These are phyloP conservation scores for Pteropus alecto DNA, from an alignment of 2,113 vertebrate species.

Conservation along the genomic window DNA sequence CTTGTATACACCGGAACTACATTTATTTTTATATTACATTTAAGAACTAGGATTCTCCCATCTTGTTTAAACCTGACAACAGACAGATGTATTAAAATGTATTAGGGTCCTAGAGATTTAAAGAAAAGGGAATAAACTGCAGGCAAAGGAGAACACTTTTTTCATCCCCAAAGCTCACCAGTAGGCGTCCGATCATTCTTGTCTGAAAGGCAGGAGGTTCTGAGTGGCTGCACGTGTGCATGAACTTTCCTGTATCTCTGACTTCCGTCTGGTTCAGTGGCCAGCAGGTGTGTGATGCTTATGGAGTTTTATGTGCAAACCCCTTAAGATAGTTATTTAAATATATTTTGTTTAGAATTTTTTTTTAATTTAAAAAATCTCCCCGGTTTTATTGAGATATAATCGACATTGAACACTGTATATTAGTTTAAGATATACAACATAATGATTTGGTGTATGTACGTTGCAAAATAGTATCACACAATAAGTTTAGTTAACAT, in stretches of 20 bases:
- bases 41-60: background rate
- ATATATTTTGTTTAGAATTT: no score
- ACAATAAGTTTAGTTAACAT: background rate
- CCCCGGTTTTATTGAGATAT: background rate
- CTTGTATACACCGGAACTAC: background rate
- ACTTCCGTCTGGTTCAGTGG: background rate
- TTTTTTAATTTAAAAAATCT: background rate
- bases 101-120: background rate
- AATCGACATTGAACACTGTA: background rate
- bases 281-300: background rate
- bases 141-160: background rate
- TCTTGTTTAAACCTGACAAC: background rate
- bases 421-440: background rate
- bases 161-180: background rate
- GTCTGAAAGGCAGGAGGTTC: background rate
- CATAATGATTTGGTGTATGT: background rate
- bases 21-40: constrained; percentile 7
- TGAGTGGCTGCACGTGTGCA: background rate
- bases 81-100: constrained; percentile 10
- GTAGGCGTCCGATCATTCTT: background rate
- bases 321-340: background rate
- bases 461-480: background rate
- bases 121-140: background rate
- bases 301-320: background rate
- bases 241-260: background rate